Base-by-base conservation (phyloP, 1,140 invertebrate genomes). In the Drosophila equinoxialis region DNA sequence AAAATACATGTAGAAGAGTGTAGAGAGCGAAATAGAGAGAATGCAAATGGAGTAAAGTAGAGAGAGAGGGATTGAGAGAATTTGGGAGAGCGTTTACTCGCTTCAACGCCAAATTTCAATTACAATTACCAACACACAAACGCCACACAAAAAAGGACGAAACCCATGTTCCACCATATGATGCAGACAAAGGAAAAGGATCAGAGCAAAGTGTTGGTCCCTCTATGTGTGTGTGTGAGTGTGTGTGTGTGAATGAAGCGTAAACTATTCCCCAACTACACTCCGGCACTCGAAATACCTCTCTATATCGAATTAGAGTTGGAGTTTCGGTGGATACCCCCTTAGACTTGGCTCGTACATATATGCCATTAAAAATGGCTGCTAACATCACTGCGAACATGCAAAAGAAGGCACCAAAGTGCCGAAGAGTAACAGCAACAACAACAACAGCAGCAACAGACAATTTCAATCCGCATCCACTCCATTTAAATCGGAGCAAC, bases 101-200 rank as follows among this genome's bases (percentile, higher is more conserved):
- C 90, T 81, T 89, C 89, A 89, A 91, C 89, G 84, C 89, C 84
- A 82, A 91, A 91, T 91, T 91, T 91, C 89, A 91, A 91, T 91
- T 91, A 89, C 81, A 90, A 90, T 90, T 90, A 90, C 87, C 70
- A 78, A 67, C 73, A 74, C 66, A 62, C 64, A 13, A 11, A 37
- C 42, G 30, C 30, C 6, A 30, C 30, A 30, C 6, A 30, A 30
- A 62, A 71, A 68, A 42, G 58, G 58, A 57, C 61, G 48, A 51
- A 51, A 51, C 45, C 45, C 11, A 51, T 51, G 45, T 51, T 51
- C 20, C 41, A 68, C 26, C 23, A 74, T 51, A 62, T 55, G 63
- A 78, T 61, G 59, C 67, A 62, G 23, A 65, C 14, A 39, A 55
- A 68, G 60, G 60, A 51, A 33, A 61, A 51, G 65, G 63, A 48